Evolutionary conservation across 23 tunicate genomes (phyloP), one percentile per base, ranked within the genome.

Genomic region (Halocynthia aurantium): DNA sequence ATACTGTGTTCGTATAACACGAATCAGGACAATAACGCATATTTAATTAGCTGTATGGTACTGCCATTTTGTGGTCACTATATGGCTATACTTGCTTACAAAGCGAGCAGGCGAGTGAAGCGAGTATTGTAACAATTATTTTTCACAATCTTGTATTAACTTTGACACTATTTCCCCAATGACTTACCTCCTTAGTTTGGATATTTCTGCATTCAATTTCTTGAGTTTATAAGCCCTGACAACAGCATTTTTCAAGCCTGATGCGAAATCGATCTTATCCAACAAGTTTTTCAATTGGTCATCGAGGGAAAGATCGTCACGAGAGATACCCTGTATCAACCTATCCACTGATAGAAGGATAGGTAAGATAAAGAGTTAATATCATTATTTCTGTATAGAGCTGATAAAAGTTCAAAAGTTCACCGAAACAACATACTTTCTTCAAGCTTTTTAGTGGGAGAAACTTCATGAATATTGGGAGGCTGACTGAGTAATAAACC

Each of bases 271-370:
- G 18, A 82, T 81, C 13, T 81, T 72, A 12, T 77, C 88, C 54
- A 75, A 75, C 69, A 92, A 44, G 49, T 82, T 67, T 18, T 86
- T 78, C 44, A 85, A 77, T 62, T 92, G 92, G 13, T 92, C 82
- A 19, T 86, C 64, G 50, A 84, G 67, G 6, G 86, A 71, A 7
- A 82, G 71, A 31, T 79, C 77, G n/a, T 52, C 19, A 22, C 96
- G 81, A 11, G 57, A 44, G 31, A 54, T 62, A 21, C 78, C 78
- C 5, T 74, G 64, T 8, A 74, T 74, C 10, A 74, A 19, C 31
- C 62, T 20, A 50, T 74, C 78, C 20, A 74, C 78, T 74, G 62
- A 74, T 31, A 74, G 31, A 65, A 65, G 19, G 49, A 65, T 49
- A 65, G 31, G 0, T 13, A 65, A 65, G 70, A 31, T 49, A 65